These are phyloP conservation scores for Azorinus chamasolen DNA, from an alignment of 2,888 invertebrate species.

Conservation along the genomic window DNA sequence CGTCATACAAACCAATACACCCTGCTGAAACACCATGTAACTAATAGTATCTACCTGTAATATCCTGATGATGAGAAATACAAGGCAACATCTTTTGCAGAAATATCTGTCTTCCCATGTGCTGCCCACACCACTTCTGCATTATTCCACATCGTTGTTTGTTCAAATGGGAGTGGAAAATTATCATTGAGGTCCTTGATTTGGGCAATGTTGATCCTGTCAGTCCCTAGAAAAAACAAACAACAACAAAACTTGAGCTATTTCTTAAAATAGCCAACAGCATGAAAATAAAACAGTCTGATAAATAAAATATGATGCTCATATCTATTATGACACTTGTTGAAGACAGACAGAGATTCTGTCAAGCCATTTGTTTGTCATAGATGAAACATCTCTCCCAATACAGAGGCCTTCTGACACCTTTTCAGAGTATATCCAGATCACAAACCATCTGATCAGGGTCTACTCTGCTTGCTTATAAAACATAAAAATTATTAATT, in stretches of 20 bases:
- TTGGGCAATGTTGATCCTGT: constrained; percentile 84
- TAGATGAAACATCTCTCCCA: no score
- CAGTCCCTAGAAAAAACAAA: constrained; percentile 77
- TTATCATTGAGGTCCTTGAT: constrained; percentile 79
- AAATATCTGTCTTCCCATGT: constrained; percentile 71
- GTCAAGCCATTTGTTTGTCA: no score
- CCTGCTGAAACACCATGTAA: no score
- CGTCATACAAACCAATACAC: no score
- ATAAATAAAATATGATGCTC: no score
- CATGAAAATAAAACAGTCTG: neutral
- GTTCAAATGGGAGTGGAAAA: constrained; percentile 83
- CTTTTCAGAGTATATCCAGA: no score
- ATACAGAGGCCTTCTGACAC: no score
- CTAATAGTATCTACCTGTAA: constrained; percentile 79
- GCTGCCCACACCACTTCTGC: constrained; percentile 81
- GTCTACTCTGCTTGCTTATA: no score
- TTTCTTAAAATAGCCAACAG: neutral
- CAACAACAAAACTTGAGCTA: neutral
- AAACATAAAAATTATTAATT: no score
- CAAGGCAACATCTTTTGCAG: constrained; percentile 80
- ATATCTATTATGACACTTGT: no score
- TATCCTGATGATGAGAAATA: constrained; percentile 84
- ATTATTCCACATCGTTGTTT: constrained; percentile 78
- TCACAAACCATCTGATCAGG: no score
- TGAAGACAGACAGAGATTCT: no score